Evolutionary conservation across 2,797 vertebrate species (phyloP), one percentile per base, ranked within the genome.

Genomic region (Loris lydekkerianus): DNA sequence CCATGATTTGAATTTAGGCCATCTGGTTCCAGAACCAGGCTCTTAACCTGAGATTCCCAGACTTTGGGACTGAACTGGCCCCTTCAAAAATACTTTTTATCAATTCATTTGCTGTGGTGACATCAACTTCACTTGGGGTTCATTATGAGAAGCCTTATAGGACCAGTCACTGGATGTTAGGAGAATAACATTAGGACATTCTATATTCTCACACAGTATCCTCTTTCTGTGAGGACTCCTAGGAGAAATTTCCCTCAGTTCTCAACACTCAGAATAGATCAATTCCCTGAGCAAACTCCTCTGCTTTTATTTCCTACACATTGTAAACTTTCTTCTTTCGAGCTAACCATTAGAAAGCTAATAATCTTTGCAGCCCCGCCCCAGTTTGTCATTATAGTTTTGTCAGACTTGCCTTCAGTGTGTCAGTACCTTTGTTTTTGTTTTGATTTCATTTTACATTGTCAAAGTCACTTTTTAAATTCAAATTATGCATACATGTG

Each of bases 381-480:
- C 70, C 65, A 43, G 67, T 83, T 88, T 86, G 11, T 69, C 18
- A 15, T 67, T 34, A 31, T 43, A 29, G 43, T 87, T 94, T 90
- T 69, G 63, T 61, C 58, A 87, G n/a, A 17, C 37, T 92, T 84
- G 53, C 46, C 61, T 92, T 86, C 75, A 85, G 25, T 93, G 81
- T 94, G 25, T 86, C 80, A 37, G n/a, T 81, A 9, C 2, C 23
- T 95, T 65, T 69, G 4, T 23, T 94, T 88, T 75, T 23, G 60
- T 56, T 96, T 86, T 87, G 78, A 65, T 78, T 94, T 86, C 46
- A 94, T 84, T 87, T 23, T 25, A 11, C 20, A 23, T 89, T 77
- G 63, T 67, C 91, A 93, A 91, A 92, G 53, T 91, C n/a, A 84
- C 49, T 78, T 86, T 95, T 77, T 58, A 92, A 89, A 73, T 72